phyloP scores from a whole-genome alignment of 2,888 invertebrate genomes.

The Trachelus iudaicus region DNA sequence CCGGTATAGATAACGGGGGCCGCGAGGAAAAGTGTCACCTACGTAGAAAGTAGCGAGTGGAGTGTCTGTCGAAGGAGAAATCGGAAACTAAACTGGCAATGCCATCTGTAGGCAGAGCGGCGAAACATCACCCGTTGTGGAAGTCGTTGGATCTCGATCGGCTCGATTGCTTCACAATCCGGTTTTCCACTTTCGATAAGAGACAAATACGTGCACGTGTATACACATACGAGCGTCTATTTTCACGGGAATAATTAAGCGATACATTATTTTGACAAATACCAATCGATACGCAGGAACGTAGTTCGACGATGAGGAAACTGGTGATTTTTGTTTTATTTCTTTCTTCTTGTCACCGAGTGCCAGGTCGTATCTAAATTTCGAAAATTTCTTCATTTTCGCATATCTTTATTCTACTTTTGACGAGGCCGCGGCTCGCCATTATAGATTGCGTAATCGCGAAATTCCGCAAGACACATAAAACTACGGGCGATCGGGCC shows the following conservation, averaged over 20 bases:
- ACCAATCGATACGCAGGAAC: neutral
- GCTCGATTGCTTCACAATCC: neutral
- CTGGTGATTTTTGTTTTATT: neutral
- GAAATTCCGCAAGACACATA: neutral
- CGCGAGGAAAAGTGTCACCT: conserved; percentile 1
- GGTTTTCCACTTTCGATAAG: neutral
- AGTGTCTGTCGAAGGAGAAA: conserved; percentile 4
- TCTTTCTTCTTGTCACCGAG: neutral
- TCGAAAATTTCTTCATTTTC: neutral
- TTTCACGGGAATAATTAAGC: neutral
- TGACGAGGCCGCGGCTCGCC: neutral
- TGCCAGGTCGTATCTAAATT: neutral
- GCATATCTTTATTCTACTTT: neutral
- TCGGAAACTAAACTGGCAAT: neutral
- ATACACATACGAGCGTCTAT: neutral
- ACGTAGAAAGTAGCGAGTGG: conserved; percentile 4
- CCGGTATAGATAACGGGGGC: neutral
- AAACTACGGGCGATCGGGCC: neutral
- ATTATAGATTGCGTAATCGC: neutral
- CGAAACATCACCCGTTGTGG: neutral
- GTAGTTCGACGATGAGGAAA: neutral
- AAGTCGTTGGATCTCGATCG: neutral
- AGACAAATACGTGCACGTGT: neutral
- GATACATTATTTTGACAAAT: neutral
- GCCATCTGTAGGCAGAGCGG: conserved; percentile 1